phyloP scores from a whole-genome alignment of 2,113 vertebrate species.

The Amblyopsis rosae region DNA sequence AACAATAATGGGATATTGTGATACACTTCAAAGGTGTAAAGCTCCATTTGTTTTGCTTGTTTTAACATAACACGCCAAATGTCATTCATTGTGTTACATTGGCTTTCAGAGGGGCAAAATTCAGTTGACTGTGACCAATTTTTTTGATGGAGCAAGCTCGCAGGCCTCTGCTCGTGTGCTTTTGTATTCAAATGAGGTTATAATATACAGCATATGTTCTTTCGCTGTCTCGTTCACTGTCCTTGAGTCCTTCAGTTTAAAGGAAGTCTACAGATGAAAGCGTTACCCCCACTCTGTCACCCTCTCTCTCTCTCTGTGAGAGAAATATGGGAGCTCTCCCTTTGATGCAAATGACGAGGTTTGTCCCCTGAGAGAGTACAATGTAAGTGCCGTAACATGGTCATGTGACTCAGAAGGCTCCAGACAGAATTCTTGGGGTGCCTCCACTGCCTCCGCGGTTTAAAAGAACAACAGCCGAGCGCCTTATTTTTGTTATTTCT shows the following conservation, averaged over 20 bases:
- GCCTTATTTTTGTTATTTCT: constrained; percentile 78
- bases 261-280: constrained; percentile 72
- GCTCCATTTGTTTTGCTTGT: constrained; percentile 42
- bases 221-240: constrained; percentile 63
- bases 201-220: constrained; percentile 76
- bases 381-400: constrained; percentile 58
- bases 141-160: constrained; percentile 51
- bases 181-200: constrained; percentile 77
- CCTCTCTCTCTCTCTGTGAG: constrained; percentile 56
- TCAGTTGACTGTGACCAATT: constrained; percentile 67
- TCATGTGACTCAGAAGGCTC: constrained; percentile 69
- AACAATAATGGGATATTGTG: constrained; percentile 40
- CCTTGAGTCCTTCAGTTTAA: constrained; percentile 45
- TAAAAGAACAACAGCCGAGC: constrained; percentile 63
- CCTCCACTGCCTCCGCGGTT: constrained; percentile 51
- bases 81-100: constrained; percentile 45
- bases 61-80: constrained; percentile 59
- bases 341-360: constrained; percentile 72
- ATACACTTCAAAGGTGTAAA: constrained; percentile 54
- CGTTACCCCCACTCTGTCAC: constrained; percentile 55
- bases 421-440: constrained; percentile 72
- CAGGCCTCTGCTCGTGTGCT: constrained; percentile 55
- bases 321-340: constrained; percentile 65
- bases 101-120: constrained; percentile 47
- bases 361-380: constrained; percentile 57